A percentile compares a stretch with the other conserved stretches of the same genome.
These are phyloP conservation scores for Dryomyza anilis DNA, from an alignment of 2,888 invertebrate species.

Conservation along the genomic window DNA sequence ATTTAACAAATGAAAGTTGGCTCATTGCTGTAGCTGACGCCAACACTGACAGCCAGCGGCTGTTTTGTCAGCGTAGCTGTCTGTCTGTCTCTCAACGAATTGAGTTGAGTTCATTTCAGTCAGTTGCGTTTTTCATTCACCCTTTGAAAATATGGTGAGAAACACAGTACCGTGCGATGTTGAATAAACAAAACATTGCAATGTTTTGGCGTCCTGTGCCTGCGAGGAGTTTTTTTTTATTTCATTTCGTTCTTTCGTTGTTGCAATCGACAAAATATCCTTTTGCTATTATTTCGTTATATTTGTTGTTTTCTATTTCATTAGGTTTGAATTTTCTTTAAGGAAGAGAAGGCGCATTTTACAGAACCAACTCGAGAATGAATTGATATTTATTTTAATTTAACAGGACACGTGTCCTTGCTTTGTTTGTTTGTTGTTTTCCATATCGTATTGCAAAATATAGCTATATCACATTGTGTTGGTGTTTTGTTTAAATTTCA, in stretches of 20 bases:
- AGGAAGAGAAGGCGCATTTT: neutral
- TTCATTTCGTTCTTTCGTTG: neutral
- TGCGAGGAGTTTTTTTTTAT: neutral
- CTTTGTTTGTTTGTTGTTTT: conserved; percentile 22
- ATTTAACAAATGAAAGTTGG: neutral
- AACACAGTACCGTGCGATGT: neutral
- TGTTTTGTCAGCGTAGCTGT: conserved; percentile 17
- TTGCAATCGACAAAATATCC: neutral
- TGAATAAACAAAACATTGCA: too few relatives aligned
- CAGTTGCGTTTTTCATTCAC: neutral
- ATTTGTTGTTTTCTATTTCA: conserved; percentile 7
- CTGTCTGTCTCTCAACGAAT: neutral
- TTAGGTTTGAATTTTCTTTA: neutral
- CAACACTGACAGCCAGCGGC: conserved; percentile 11
- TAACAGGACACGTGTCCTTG: conserved; percentile 40
- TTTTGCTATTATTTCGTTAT: neutral
- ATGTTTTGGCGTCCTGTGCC: neutral
- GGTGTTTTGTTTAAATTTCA: too few relatives aligned
- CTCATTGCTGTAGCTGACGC: neutral
- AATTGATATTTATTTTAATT: conserved; percentile 41
- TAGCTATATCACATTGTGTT: too few relatives aligned
- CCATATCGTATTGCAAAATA: too few relatives aligned
- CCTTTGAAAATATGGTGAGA: neutral
- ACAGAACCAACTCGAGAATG: neutral
- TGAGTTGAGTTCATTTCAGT: too few relatives aligned